Base-by-base conservation (phyloP, 2,888 invertebrate genomes). In the Drosophila diplacantha region DNA sequence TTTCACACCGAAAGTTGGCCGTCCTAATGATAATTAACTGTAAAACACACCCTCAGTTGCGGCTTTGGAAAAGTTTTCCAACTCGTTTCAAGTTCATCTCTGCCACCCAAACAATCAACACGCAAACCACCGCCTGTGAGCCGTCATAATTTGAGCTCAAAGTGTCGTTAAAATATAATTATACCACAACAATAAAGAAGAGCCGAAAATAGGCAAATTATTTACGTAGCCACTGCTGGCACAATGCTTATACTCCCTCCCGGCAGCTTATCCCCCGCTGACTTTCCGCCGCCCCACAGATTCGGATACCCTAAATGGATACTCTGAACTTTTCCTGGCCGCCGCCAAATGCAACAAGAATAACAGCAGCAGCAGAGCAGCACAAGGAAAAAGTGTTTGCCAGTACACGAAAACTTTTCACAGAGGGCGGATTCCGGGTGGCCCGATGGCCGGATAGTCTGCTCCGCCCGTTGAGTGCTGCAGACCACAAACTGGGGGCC, bases 341-440 rank as follows among this genome's bases (percentile, higher is more conserved):
- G 53, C 68, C 60, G 22, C 47, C 47, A 53, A 59, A 53, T 59
- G 52, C 70, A 72, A 72, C 68, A 74, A 69, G 66, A 68, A 53
- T 53, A 73, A 61, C 76, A 41, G 41, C 12, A 70, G 73, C 50
- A 57, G 58, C 54, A 57, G 63, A 57, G 39, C 52, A 38, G 57
- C 44, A 44, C 44, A 41, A 24, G 50, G 50, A 51, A 72, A 75
- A 77, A 76, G 75, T 75, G 77, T 77, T 62, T 74, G 74, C 72
- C 72, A 64, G 62, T 61, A 73, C 79, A 76, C 61, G 67, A 76
- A 78, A 74, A 74, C 39, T 75, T 74, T 77, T 71, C 50, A 46
- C 66, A 35, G 63, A 64, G 74, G 56, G 57, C 49, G 39, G 32
- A 20, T 6, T 24, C 38, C 31, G 56, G 61, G 39, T 31, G 62